Evolutionary conservation across 92 coral and sea anemone genomes (phyloP).

Genomic region (Epizoanthus illoricatus): DNA sequence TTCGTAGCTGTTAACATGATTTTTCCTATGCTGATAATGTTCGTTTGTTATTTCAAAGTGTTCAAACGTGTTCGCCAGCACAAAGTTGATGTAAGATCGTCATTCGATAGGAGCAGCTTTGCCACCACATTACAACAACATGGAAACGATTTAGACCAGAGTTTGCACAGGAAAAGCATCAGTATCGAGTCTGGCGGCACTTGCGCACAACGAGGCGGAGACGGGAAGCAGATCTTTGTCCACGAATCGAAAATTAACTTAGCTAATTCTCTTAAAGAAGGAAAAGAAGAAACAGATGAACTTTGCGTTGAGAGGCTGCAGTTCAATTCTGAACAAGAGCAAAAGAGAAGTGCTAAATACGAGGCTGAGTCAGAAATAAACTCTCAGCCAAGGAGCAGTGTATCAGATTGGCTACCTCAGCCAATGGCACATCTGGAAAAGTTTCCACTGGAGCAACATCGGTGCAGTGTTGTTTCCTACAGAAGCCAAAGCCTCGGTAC

Average conservation of each 20-base stretch:
- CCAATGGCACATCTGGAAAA: slow-evolving; percentile 13
- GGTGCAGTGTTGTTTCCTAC: slow-evolving; percentile 28
- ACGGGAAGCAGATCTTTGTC: not conserved
- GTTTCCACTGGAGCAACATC: slow-evolving; percentile 17
- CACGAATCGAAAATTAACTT: not conserved
- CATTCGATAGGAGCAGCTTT: not conserved
- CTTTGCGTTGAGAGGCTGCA: not conserved
- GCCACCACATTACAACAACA: slow-evolving; percentile 1
- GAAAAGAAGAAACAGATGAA: not conserved
- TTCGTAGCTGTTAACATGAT: slow-evolving; percentile 10
- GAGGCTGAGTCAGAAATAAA: not conserved
- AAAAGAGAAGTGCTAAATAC: slow-evolving; percentile 11
- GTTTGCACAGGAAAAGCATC: not conserved
- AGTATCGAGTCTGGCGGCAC: not conserved
- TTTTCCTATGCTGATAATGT: slow-evolving; percentile 24
- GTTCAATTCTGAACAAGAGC: not conserved
- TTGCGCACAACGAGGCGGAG: slow-evolving; percentile 10
- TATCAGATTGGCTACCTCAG: slow-evolving; percentile 26
- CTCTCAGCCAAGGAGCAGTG: slow-evolving; percentile 19
- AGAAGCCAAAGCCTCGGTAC: slow-evolving; percentile 32
- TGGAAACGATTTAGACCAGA: not conserved
- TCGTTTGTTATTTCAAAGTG: slow-evolving; percentile 33
- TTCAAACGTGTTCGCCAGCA: slow-evolving; percentile 29
- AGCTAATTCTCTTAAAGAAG: not conserved
- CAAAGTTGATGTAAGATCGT: slow-evolving; percentile 16